Percentiles rank a stretch among this genome's conserved stretches.
Evolutionary conservation across 1,140 invertebrate genomes (phyloP).

Genomic region (Lepeophtheirus salmonis): DNA sequence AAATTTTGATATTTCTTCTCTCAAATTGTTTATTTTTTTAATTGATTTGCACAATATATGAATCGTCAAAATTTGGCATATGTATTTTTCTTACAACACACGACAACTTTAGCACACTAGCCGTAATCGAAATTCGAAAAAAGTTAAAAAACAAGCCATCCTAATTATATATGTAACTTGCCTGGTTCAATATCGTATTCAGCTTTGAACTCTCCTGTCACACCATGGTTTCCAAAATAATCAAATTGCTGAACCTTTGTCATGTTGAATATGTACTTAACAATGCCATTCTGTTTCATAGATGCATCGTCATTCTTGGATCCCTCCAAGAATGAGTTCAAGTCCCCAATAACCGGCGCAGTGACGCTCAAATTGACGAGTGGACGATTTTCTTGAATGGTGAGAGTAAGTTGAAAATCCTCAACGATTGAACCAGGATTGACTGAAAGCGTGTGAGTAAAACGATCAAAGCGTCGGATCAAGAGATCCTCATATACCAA

Average conservation of each 20-base stretch:
- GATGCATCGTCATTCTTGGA: background rate
- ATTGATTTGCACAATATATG: too few species aligned
- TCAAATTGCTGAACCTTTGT: background rate
- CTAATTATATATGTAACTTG: too few species aligned
- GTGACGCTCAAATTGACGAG: background rate
- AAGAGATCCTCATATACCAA: conserved; percentile 12
- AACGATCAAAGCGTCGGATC: background rate
- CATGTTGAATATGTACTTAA: conserved; percentile 7
- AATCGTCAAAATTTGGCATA: too few species aligned
- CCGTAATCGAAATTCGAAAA: too few species aligned
- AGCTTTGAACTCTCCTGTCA: conserved; percentile 8
- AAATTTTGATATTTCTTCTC: too few species aligned
- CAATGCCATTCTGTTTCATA: too few species aligned
- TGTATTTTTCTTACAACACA: too few species aligned
- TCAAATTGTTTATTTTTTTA: too few species aligned
- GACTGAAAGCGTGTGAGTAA: background rate
- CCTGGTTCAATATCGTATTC: conserved; percentile 6
- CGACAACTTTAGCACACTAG: too few species aligned
- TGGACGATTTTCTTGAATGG: conserved; percentile 3
- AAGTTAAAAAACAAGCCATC: too few species aligned
- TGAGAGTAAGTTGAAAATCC: conserved; percentile 3
- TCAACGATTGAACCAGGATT: conserved; percentile 7
- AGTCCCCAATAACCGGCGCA: conserved; percentile 11
- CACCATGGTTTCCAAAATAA: conserved; percentile 10
- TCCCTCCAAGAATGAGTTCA: background rate